Conservation (phyloP, 64 coral and sea anemone genomes). For the Actinia tenebrosa region DNA sequence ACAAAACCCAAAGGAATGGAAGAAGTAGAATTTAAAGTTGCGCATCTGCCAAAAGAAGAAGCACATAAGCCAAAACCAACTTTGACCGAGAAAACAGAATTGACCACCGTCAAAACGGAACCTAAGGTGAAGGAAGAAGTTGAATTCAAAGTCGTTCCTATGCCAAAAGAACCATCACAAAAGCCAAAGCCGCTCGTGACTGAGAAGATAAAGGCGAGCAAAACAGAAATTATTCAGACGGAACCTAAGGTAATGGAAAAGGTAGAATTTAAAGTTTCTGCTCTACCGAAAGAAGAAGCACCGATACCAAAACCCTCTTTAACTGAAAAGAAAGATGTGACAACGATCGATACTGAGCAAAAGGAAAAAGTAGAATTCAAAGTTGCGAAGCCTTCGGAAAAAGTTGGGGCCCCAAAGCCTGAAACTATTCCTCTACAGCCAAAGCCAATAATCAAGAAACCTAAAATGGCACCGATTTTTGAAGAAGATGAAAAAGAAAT, state of each 20-base stretch:
- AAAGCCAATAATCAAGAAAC: neutral
- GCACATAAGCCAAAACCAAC: neutral
- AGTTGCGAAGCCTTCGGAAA: neutral
- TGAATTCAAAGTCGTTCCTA: neutral
- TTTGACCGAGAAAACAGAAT: neutral
- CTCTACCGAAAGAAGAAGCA: neutral
- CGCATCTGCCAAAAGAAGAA: neutral
- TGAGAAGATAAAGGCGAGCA: neutral
- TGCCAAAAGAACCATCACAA: neutral
- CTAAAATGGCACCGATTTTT: constrained; percentile 55
- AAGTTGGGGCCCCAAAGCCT: neutral
- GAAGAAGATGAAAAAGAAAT: constrained; percentile 44
- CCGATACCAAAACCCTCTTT: neutral
- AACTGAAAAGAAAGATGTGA: neutral
- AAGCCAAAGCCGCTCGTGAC: neutral
- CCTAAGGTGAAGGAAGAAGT: neutral
- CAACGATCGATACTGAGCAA: neutral
- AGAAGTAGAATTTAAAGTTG: neutral
- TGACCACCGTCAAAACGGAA: neutral
- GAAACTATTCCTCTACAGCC: neutral
- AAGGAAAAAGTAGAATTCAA: neutral
- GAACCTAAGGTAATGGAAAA: neutral
- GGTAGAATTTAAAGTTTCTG: neutral
- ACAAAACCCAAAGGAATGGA: neutral
- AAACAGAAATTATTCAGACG: neutral